A percentile compares a stretch with the other conserved stretches of the same genome.
These are phyloP conservation scores for Clarias magur DNA, from an alignment of 2,113 vertebrate genomes.

Conservation along the genomic window DNA sequence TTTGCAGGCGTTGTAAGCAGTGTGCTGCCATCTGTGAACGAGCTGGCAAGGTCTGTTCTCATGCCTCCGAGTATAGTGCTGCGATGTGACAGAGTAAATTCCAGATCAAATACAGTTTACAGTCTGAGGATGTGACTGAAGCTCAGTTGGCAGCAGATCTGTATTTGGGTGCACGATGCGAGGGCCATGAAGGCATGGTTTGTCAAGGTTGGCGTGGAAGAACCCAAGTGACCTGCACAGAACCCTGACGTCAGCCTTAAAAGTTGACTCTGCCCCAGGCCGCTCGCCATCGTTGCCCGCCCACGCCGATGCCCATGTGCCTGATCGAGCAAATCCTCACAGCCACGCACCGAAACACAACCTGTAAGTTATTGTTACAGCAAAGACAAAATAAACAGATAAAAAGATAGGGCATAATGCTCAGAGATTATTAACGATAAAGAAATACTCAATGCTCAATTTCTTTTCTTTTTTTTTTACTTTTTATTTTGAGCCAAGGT, in stretches of 20 bases:
- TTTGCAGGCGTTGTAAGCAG: constrained; percentile 34
- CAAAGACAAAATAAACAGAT: neutral
- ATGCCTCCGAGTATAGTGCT: constrained; percentile 11
- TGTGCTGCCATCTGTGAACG: constrained; percentile 33
- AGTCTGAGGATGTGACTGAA: constrained; percentile 37
- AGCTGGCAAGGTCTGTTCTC: constrained; percentile 28
- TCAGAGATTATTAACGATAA: neutral
- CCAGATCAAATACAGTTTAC: constrained; percentile 40
- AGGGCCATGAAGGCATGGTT: neutral
- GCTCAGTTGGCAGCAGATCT: constrained; percentile 34
- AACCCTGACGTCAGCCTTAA: neutral
- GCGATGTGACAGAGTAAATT: constrained; percentile 27
- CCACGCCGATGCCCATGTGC: neutral
- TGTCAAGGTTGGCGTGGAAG: neutral
- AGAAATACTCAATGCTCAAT: neutral
- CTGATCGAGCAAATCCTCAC: neutral
- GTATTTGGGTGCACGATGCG: constrained; percentile 24
- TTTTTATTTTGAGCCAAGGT: neutral
- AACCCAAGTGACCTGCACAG: neutral
- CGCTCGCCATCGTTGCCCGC: neutral
- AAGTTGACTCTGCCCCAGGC: neutral
- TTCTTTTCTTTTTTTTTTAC: neutral
- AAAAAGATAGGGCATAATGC: neutral
- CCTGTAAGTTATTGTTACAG: neutral
- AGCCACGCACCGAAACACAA: neutral